Percentiles rank a stretch among this genome's conserved stretches.
Evolutionary conservation across 2,797 vertebrate genomes (phyloP).

Genomic region (Salmo trutta): DNA sequence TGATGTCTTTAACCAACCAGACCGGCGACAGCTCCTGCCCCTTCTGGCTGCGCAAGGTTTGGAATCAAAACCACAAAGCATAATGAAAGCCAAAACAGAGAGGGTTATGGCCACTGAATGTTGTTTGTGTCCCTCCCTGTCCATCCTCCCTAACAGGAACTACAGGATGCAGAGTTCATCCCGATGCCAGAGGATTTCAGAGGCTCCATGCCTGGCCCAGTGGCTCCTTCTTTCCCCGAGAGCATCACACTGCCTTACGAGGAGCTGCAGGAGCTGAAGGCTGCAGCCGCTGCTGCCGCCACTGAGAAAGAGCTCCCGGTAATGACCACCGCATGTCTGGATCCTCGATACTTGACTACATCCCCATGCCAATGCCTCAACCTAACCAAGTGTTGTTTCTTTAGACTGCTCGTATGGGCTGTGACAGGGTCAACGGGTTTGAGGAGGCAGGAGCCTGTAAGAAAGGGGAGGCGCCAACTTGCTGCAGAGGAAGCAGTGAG

Average conservation of each 20-base stretch:
- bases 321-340: constrained; percentile 27
- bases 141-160: constrained; percentile 79
- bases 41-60: constrained; percentile 93
- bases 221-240: constrained; percentile 76
- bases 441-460: constrained; percentile 56
- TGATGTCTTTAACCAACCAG: constrained; percentile 77
- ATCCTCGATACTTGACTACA: not conserved
- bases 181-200: constrained; percentile 83
- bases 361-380: not conserved
- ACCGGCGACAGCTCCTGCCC: constrained; percentile 93
- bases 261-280: constrained; percentile 87
- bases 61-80: not conserved
- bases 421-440: constrained; percentile 64
- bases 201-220: constrained; percentile 74
- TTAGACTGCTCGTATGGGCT: constrained; percentile 75
- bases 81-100: not conserved
- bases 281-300: constrained; percentile 74
- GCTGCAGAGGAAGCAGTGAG: constrained; percentile 75
- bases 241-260: constrained; percentile 88
- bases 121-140: not conserved
- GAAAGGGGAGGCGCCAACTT: constrained; percentile 64
- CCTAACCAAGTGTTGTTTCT: constrained; percentile 2
- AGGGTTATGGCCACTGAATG: not conserved
- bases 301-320: constrained; percentile 67
- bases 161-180: constrained; percentile 95